Percentiles rank a stretch among this genome's conserved stretches.
phyloP scores from a whole-genome alignment of 1,140 invertebrate species.

The Scaptomyza hsui region DNA sequence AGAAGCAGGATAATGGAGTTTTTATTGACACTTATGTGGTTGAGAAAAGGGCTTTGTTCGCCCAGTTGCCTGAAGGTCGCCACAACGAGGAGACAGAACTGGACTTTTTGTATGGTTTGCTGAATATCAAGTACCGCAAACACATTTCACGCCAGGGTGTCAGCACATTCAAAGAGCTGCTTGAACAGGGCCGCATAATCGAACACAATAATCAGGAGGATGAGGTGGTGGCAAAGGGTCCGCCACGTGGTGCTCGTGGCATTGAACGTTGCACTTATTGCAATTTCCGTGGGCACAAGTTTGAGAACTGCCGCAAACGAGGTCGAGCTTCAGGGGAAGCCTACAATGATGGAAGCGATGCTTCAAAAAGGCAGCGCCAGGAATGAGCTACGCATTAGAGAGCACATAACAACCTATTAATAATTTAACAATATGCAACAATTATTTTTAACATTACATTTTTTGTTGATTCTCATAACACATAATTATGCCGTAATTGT shows the following conservation, averaged over 20 bases:
- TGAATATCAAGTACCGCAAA: slow-evolving; percentile 77
- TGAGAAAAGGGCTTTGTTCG: slow-evolving; percentile 75
- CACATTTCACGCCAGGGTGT: slow-evolving; percentile 65
- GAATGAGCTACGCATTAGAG: too few species aligned
- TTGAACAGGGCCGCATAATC: slow-evolving; percentile 77
- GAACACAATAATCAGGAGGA: slow-evolving; percentile 71
- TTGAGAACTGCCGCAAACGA: slow-evolving; percentile 64
- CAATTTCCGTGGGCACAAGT: slow-evolving; percentile 69
- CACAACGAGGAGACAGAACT: slow-evolving; percentile 78
- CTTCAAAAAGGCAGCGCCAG: too few species aligned
- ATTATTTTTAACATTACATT: too few species aligned
- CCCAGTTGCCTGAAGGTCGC: slow-evolving; percentile 70
- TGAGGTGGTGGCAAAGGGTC: slow-evolving; percentile 26
- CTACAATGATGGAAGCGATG: too few species aligned
- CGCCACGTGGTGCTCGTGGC: slow-evolving; percentile 41
- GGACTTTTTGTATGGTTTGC: slow-evolving; percentile 77
- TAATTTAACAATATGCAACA: too few species aligned
- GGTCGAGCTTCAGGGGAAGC: slow-evolving; percentile 6
- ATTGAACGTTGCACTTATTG: slow-evolving; percentile 66
- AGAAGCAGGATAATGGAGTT: slow-evolving; percentile 62
- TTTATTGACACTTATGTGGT: slow-evolving; percentile 77
- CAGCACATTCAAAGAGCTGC: slow-evolving; percentile 64
- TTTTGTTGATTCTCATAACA: too few species aligned
- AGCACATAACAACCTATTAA: too few species aligned
- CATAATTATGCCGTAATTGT: too few species aligned